Evolutionary conservation across 2,888 invertebrate genomes (phyloP).

Genomic region (Smittia sp.): DNA sequence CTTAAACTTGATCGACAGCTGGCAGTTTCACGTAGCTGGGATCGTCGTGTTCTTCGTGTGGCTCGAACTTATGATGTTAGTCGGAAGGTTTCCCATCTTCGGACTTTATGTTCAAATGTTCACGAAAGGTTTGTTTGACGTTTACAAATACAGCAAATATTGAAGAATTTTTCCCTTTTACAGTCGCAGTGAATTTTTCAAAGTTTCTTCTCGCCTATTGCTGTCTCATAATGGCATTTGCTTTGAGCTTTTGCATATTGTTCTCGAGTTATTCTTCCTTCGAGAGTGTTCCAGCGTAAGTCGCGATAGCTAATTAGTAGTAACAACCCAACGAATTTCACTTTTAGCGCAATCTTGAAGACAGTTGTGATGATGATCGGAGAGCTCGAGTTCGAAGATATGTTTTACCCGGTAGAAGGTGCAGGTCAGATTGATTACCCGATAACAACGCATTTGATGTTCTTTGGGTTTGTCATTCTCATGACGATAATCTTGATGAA

Average conservation of each 20-base stretch:
- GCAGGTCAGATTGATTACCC: constrained; percentile 57
- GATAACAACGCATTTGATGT: constrained; percentile 72
- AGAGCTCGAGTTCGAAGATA: constrained; percentile 80
- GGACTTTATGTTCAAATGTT: constrained; percentile 87
- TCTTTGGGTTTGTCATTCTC: constrained; percentile 71
- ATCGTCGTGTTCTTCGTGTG: constrained; percentile 76
- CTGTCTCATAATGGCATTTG: constrained; percentile 76
- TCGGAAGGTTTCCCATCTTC: constrained; percentile 81
- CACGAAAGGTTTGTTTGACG: constrained; percentile 61
- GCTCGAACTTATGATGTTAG: constrained; percentile 81
- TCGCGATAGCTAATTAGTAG: not conserved
- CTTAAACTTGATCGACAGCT: constrained; percentile 54
- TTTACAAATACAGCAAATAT: too few relatives aligned
- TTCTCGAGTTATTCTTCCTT: constrained; percentile 76
- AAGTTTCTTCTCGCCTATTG: constrained; percentile 78
- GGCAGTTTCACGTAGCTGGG: constrained; percentile 80
- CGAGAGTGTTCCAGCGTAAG: constrained; percentile 56
- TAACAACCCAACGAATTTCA: not conserved
- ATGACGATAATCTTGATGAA: constrained; percentile 81
- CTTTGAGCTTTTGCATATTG: constrained; percentile 76
- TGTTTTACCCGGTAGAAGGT: constrained; percentile 62
- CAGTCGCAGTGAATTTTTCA: constrained; percentile 76
- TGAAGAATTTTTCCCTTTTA: constrained; percentile 35
- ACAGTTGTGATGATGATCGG: constrained; percentile 88
- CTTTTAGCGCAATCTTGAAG: constrained; percentile 59